These are phyloP conservation scores for Andrena cerasifolii DNA, from an alignment of 1,140 invertebrate species.

Conservation along the genomic window DNA sequence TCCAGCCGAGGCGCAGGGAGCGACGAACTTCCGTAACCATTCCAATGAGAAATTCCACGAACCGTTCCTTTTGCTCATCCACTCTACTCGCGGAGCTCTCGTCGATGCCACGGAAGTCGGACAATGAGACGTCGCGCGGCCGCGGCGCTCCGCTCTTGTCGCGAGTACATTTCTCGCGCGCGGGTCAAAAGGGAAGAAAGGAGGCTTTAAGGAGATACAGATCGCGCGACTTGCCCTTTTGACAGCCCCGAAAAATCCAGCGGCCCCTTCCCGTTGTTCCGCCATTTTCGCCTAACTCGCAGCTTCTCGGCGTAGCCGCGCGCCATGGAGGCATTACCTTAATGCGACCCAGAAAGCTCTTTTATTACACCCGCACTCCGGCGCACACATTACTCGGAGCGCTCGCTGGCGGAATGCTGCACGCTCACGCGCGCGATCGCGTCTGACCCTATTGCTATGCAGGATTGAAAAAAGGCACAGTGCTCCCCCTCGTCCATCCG, in stretches of 20 bases:
- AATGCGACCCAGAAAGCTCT: constrained; percentile 80
- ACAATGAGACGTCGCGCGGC: too few species aligned
- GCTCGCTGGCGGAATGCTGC: constrained; percentile 31
- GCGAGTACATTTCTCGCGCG: too few species aligned
- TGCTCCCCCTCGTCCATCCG: constrained; percentile 11
- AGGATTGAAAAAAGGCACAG: constrained; percentile 52
- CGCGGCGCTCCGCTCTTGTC: too few species aligned
- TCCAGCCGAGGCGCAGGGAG: too few species aligned
- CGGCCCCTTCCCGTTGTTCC: constrained; percentile 40
- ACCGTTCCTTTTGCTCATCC: too few species aligned
- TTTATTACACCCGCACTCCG: constrained; percentile 72
- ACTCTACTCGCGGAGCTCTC: too few species aligned
- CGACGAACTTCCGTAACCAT: too few species aligned
- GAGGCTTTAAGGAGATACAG: constrained; percentile 1
- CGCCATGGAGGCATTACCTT: constrained; percentile 77
- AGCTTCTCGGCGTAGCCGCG: constrained; percentile 56
- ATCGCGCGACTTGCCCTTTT: constrained; percentile 29
- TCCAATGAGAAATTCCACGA: too few species aligned
- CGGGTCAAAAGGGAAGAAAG: background rate
- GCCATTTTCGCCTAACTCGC: constrained; percentile 54
- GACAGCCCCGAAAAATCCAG: constrained; percentile 37
- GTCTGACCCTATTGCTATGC: constrained; percentile 53
- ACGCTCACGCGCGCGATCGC: constrained; percentile 28
- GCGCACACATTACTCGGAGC: constrained; percentile 48
- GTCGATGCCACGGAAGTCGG: too few species aligned